phyloP scores from a whole-genome alignment of 2,888 invertebrate species.

The Cephus spinipes region DNA sequence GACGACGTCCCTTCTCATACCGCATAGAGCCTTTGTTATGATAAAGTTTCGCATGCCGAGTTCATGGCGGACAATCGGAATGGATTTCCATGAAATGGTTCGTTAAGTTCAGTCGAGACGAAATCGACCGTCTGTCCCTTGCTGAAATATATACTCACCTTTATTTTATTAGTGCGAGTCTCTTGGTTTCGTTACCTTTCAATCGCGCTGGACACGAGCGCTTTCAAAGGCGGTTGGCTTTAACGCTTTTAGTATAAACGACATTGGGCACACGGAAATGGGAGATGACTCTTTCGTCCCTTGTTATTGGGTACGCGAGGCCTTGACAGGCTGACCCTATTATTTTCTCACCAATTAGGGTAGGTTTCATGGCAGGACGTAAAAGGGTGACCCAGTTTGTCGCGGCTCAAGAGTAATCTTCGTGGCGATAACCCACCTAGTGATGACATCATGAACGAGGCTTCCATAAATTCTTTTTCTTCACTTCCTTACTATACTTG shows the following conservation, averaged over 20 bases:
- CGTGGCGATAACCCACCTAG: neutral
- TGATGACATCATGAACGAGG: neutral
- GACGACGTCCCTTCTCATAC: neutral
- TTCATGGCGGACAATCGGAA: neutral
- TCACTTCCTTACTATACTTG: neutral
- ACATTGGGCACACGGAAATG: neutral
- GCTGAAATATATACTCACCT: neutral
- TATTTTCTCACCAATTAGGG: slow-evolving; percentile 22
- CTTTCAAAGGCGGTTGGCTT: neutral
- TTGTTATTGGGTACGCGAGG: neutral
- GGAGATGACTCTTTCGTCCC: neutral
- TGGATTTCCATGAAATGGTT: slow-evolving; percentile 5
- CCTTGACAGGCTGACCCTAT: slow-evolving; percentile 16
- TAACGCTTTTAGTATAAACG: neutral
- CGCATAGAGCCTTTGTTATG: neutral
- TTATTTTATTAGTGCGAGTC: neutral
- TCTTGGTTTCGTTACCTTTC: neutral
- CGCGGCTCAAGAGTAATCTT: neutral
- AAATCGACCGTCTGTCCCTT: neutral
- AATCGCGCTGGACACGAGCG: neutral
- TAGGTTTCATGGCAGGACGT: slow-evolving; percentile 13
- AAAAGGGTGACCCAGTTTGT: slow-evolving; percentile 22
- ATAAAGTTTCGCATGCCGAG: neutral
- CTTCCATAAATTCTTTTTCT: neutral
- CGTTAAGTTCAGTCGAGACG: neutral